These are phyloP conservation scores for Maniola hyperantus DNA, from an alignment of 2,888 invertebrate genomes.

Conservation along the genomic window DNA sequence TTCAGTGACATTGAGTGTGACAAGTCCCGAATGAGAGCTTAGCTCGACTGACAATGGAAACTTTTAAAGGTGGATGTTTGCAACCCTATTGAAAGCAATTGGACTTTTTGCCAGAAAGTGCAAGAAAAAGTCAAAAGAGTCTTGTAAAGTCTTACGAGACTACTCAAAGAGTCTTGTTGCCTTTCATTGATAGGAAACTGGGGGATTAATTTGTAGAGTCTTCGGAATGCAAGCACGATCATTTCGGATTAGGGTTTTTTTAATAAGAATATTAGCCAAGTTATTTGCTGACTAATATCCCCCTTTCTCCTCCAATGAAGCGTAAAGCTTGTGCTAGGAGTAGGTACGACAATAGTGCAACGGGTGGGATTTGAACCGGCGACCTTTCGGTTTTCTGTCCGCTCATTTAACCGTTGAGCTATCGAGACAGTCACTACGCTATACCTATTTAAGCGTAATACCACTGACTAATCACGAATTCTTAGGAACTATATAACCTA, in stretches of 20 bases:
- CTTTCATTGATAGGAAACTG: conserved; percentile 16
- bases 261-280: too few species aligned
- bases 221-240: not conserved
- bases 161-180: conserved; percentile 22
- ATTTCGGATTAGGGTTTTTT: not conserved
- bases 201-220: conserved; percentile 23
- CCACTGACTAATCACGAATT: too few species aligned
- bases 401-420: too few species aligned
- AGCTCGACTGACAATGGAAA: conserved; percentile 22
- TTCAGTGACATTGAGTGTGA: conserved; percentile 1
- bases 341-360: too few species aligned
- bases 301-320: too few species aligned
- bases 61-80: conserved; percentile 31
- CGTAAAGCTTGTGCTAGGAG: too few species aligned
- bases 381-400: too few species aligned
- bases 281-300: too few species aligned
- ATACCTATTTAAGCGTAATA: too few species aligned
- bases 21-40: conserved; percentile 24
- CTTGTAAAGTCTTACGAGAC: conserved; percentile 21
- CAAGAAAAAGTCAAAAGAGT: conserved; percentile 32
- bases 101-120: conserved; percentile 23
- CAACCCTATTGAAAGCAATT: conserved; percentile 28
- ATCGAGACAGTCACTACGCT: too few species aligned
- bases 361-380: too few species aligned
- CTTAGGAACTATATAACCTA: too few species aligned